Conservation (phyloP, 1,140 invertebrate species). For the Euwallacea similis region DNA sequence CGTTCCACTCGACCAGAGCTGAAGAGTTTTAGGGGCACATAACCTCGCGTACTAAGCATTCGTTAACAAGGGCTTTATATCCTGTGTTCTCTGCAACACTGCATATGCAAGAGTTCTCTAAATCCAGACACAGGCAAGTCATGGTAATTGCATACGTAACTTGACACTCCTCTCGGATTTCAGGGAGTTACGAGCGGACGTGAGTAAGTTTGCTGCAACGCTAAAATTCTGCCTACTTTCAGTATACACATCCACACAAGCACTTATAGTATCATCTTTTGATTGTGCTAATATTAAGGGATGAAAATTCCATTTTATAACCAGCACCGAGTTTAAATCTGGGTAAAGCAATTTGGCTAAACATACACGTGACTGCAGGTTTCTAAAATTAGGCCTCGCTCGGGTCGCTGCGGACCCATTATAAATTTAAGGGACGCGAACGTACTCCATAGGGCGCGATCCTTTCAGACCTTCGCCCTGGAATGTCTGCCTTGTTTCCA, state of each 20-base stretch:
- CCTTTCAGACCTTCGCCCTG: not conserved
- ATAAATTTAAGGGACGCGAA: slow-evolving; percentile 18
- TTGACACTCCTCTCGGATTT: slow-evolving; percentile 11
- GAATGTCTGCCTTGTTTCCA: not conserved
- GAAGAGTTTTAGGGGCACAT: no score
- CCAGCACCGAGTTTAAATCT: not conserved
- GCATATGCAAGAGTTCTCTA: not conserved
- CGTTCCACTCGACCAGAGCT: no score
- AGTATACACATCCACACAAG: no score
- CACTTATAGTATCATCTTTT: no score
- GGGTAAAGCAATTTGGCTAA: slow-evolving; percentile 9
- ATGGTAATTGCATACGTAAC: slow-evolving; percentile 5
- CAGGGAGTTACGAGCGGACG: slow-evolving; percentile 2
- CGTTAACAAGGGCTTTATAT: no score
- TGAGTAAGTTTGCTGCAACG: not conserved
- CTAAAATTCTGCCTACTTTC: no score
- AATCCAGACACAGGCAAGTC: slow-evolving; percentile 1
- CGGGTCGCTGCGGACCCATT: slow-evolving; percentile 17
- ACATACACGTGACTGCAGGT: slow-evolving; percentile 12
- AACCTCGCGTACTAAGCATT: no score
- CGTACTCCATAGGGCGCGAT: not conserved
- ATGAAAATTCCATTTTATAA: not conserved
- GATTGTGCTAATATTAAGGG: not conserved
- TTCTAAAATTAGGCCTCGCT: slow-evolving; percentile 16
- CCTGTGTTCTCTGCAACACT: no score